phyloP scores from a whole-genome alignment of 2,888 invertebrate genomes.

The Sisyra terminalis region DNA sequence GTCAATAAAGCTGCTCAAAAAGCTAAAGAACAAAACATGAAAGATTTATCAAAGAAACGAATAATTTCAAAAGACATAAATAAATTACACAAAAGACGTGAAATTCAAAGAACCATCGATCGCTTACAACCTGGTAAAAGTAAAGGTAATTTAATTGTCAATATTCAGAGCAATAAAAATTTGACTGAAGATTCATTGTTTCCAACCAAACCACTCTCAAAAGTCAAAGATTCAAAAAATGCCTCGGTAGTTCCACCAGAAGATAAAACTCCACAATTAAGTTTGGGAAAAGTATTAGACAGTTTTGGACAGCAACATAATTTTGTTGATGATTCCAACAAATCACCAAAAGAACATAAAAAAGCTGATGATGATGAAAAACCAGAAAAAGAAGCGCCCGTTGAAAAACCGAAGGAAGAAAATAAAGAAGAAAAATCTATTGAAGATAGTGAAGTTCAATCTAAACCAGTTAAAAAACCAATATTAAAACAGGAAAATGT shows the following conservation, averaged over 20 bases:
- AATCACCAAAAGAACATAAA: constrained; percentile 15
- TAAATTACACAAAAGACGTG: constrained; percentile 35
- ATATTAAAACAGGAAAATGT: constrained; percentile 44
- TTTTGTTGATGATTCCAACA: constrained; percentile 33
- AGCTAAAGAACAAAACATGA: constrained; percentile 18
- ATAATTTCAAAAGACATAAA: constrained; percentile 25
- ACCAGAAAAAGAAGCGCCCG: constrained; percentile 15
- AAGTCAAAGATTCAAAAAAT: constrained; percentile 39
- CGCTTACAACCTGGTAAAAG: constrained; percentile 73
- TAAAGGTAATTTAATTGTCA: constrained; percentile 69
- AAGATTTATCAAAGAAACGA: constrained; percentile 25
- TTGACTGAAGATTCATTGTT: constrained; percentile 37
- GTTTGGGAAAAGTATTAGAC: constrained; percentile 67
- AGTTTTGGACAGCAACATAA: constrained; percentile 55
- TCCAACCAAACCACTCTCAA: constrained; percentile 34
- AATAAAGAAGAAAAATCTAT: constrained; percentile 16
- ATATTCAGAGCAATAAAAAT: constrained; percentile 38
- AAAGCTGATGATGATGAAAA: constrained; percentile 24
- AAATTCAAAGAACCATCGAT: constrained; percentile 69
- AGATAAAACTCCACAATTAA: constrained; percentile 62
- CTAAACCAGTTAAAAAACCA: constrained; percentile 22
- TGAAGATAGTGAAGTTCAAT: constrained; percentile 15
- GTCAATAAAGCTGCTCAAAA: constrained; percentile 26
- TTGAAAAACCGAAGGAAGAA: constrained; percentile 16
- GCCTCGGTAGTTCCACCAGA: constrained; percentile 39